These are phyloP conservation scores for Pseudoips prasinana DNA, from an alignment of 2,888 invertebrate species.

Conservation along the genomic window DNA sequence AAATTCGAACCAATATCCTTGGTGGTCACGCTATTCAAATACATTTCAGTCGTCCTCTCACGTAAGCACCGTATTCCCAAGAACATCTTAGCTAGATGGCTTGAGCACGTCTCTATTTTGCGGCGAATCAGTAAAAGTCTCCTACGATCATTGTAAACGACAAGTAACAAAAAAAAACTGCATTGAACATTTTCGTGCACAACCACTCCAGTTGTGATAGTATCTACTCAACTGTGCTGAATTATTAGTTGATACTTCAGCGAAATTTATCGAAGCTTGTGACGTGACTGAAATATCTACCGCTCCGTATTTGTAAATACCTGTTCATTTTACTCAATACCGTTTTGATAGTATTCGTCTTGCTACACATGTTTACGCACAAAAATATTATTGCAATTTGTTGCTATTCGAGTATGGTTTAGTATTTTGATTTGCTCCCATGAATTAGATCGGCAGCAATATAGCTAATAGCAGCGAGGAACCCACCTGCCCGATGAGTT, in stretches of 20 bases:
- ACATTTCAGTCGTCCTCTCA: too few relatives aligned
- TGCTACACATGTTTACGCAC: slow-evolving; percentile 20
- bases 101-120: too few relatives aligned
- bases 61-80: too few relatives aligned
- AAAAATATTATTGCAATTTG: slow-evolving; percentile 20
- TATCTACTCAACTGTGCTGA: slow-evolving; percentile 42
- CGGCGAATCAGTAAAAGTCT: too few relatives aligned
- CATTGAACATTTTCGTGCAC: slow-evolving; percentile 29
- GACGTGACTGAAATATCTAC: slow-evolving; percentile 48
- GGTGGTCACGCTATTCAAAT: too few relatives aligned
- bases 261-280: slow-evolving; percentile 46
- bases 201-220: slow-evolving; percentile 39
- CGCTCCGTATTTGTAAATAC: slow-evolving; percentile 29
- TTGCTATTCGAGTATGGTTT: slow-evolving; percentile 1
- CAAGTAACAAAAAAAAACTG: too few relatives aligned
- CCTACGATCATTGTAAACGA: too few relatives aligned
- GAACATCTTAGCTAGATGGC: too few relatives aligned
- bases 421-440: slow-evolving; percentile 17
- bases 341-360: slow-evolving; percentile 16
- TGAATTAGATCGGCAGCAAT: slow-evolving; percentile 42
- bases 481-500: slow-evolving; percentile 41
- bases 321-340: slow-evolving; percentile 5
- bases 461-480: slow-evolving; percentile 34
- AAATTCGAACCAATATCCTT: too few relatives aligned
- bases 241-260: slow-evolving; percentile 42